Base-by-base conservation (phyloP, 2,113 vertebrate genomes). In the Odocoileus hemionus region DNA sequence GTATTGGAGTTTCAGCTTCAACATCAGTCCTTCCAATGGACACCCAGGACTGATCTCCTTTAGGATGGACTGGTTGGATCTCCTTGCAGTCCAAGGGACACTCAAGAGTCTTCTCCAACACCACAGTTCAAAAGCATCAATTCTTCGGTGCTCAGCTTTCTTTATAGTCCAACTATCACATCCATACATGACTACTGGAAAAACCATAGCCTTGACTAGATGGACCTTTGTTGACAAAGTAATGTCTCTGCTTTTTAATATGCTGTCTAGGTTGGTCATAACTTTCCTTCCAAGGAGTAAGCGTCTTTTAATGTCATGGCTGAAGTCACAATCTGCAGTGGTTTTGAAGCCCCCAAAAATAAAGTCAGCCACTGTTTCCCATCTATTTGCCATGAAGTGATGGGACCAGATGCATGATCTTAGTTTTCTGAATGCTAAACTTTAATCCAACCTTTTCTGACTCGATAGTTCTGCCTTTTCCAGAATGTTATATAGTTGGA, bases 391-490 rank as follows among this genome's bases (percentile, higher is more conserved):
- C n/a, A 39, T 74, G n/a, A 74, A 74, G 19, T 74, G 21, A 74
- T 74, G n/a, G 19, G n/a, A 39, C 19, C 5, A 0, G 21, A 74
- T 39, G n/a, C 19, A 0, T 70, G 67, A 74, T 23, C 19, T 74
- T 74, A 23, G n/a, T 74, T 74, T 74, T 39, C n/a, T 39, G 10
- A 74, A 74, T 39, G 67, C 10, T 74, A n/a, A 70, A 19, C n/a
- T 74, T 74, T 74, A 74, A 74, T 23, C 67, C n/a, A 74, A 2
- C n/a, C 82, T 30, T 82, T 91, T 60, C 57, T 30, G 10, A 36
- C 33, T 52, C 25, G 23, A 61, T 82, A 82, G 43, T 64, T 57
- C 28, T 30, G 15, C 89, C 55, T 61, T 80, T 91, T 61, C 43
- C 23, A 91, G 43, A 80, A 60, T 58, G 14, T 50, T 76, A 19